Percentiles rank a stretch among this genome's conserved stretches.
These are phyloP conservation scores for Xerus inauris DNA, from an alignment of 2,113 vertebrate species.

Conservation along the genomic window DNA sequence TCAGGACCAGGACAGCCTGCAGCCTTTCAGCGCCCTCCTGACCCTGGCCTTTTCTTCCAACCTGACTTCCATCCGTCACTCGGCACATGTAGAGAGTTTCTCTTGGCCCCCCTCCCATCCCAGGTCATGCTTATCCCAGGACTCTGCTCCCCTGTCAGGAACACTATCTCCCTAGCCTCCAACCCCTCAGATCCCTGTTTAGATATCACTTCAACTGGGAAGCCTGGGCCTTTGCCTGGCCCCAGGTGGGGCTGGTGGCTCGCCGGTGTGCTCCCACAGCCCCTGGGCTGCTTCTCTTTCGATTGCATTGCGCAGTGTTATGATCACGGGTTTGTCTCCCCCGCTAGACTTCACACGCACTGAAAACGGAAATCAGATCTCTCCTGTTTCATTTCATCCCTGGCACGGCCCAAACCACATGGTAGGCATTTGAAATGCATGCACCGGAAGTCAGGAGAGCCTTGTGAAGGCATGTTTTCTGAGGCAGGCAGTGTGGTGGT, in stretches of 20 bases:
- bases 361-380: neutral
- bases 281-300: neutral
- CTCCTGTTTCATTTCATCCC: neutral
- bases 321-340: neutral
- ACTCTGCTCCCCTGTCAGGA: neutral
- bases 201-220: neutral
- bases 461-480: neutral
- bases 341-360: neutral
- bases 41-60: neutral
- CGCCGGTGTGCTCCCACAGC: neutral
- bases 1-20: neutral
- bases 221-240: neutral
- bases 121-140: neutral
- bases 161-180: neutral
- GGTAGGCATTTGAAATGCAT: neutral
- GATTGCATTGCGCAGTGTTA: accelerated
- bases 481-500: neutral
- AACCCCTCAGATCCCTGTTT: neutral
- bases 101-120: neutral
- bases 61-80: neutral
- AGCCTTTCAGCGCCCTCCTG: neutral
- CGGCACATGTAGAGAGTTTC: neutral
- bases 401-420: neutral
- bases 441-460: neutral
- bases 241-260: neutral